Evolutionary conservation across 2,797 vertebrate genomes (phyloP).

Genomic region (Ispidina picta): DNA sequence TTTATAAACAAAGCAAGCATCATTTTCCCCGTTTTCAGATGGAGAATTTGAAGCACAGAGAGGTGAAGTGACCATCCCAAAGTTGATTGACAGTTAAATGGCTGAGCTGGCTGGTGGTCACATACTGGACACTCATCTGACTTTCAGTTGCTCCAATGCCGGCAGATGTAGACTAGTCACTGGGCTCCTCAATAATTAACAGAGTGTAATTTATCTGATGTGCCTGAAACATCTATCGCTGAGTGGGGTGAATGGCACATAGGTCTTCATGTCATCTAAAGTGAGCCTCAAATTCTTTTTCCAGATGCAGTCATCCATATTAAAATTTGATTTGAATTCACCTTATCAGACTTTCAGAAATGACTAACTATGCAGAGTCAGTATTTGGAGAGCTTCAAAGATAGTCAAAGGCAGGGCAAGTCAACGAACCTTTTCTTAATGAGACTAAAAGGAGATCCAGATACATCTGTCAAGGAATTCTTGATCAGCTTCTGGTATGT

Average conservation of each 20-base stretch:
- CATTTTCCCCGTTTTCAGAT: neutral
- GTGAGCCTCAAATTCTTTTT: neutral
- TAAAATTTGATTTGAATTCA: neutral
- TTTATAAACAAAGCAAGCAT: neutral
- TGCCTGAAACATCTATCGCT: neutral
- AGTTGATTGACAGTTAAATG: neutral
- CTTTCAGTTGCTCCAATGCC: neutral
- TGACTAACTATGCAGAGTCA: neutral
- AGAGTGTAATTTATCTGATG: neutral
- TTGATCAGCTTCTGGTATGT: constrained; percentile 20
- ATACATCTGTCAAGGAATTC: neutral
- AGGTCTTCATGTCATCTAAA: constrained; percentile 11
- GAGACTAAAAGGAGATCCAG: neutral
- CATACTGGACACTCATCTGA: neutral
- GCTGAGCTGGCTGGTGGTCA: neutral
- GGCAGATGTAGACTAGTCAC: neutral
- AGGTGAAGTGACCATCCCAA: neutral
- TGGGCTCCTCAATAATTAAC: neutral
- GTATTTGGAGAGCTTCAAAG: neutral
- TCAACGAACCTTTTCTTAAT: neutral
- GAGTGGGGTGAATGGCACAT: neutral
- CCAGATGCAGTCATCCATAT: neutral
- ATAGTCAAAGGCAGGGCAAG: neutral
- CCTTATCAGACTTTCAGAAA: constrained; percentile 3
- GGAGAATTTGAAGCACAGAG: neutral